Evolutionary conservation across 2,797 vertebrate species (phyloP).

Genomic region (Alauda arvensis): DNA sequence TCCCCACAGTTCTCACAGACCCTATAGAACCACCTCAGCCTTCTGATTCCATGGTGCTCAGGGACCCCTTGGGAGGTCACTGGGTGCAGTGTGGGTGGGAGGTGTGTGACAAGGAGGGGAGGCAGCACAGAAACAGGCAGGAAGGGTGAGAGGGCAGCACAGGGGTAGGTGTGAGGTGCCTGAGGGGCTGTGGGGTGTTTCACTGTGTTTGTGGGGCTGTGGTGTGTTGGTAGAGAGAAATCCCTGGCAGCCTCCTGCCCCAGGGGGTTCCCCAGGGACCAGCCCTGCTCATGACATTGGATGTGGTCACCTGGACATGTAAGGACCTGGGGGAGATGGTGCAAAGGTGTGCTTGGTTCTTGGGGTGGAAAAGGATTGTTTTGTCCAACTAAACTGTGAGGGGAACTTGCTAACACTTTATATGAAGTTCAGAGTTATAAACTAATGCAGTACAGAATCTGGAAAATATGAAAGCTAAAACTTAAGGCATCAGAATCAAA

Average conservation of each 20-base stretch:
- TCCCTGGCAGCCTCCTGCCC: neutral
- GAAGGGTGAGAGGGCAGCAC: neutral
- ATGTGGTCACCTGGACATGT: slow-evolving; percentile 15
- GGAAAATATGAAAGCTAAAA: no score
- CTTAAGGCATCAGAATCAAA: no score
- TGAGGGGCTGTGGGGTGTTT: neutral
- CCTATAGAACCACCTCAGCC: neutral
- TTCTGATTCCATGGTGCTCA: neutral
- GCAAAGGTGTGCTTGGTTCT: no score
- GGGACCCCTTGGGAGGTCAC: neutral
- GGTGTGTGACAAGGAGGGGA: neutral
- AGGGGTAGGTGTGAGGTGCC: neutral
- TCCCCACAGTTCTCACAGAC: neutral
- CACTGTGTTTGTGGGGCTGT: neutral
- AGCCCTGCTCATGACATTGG: neutral
- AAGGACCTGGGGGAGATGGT: neutral
- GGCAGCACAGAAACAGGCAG: neutral
- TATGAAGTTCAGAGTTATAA: no score
- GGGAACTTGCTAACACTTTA: no score
- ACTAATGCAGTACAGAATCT: no score
- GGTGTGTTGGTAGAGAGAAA: neutral
- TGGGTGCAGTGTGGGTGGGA: neutral
- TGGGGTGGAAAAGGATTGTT: no score
- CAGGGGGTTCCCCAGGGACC: neutral
- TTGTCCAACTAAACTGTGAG: no score